phyloP scores from a whole-genome alignment of 1,140 invertebrate species.

The Aphis gossypii region DNA sequence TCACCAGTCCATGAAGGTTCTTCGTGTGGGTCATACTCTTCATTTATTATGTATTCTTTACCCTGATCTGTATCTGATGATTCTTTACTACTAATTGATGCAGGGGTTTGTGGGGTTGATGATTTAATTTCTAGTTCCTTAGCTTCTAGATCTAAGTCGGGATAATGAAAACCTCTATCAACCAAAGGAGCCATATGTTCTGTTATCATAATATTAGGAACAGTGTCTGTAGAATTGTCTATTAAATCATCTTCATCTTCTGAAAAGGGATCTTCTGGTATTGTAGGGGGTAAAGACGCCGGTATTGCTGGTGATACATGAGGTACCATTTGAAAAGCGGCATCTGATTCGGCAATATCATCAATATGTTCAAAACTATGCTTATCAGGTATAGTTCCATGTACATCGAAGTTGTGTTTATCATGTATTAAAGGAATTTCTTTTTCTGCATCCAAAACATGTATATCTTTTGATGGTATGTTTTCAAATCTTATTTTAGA shows the following conservation, averaged over 20 bases:
- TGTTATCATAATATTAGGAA: conserved; percentile 76
- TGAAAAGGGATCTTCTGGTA: conserved; percentile 68
- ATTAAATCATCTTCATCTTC: conserved; percentile 67
- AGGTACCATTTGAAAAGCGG: conserved; percentile 66
- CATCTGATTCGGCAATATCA: conserved; percentile 67
- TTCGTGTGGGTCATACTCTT: conserved; percentile 68
- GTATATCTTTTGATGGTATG: conserved; percentile 63
- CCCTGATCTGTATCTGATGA: conserved; percentile 72
- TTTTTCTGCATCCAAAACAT: not conserved
- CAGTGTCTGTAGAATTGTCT: conserved; percentile 66
- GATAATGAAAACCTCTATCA: conserved; percentile 66
- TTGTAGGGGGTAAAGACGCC: conserved; percentile 65
- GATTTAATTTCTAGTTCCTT: conserved; percentile 59
- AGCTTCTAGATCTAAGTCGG: conserved; percentile 66
- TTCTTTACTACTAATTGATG: conserved; percentile 71
- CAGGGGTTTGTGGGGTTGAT: conserved; percentile 67
- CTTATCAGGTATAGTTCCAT: conserved; percentile 25
- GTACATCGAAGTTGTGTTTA: not conserved
- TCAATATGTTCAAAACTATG: conserved; percentile 62
- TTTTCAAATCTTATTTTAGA: conserved; percentile 6
- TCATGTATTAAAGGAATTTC: not conserved
- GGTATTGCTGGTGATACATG: conserved; percentile 65
- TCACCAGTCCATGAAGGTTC: conserved; percentile 68
- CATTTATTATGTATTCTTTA: conserved; percentile 69
- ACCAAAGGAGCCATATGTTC: conserved; percentile 69